Conservation (phyloP, 2,113 vertebrate species). For the Grammatotria lemairii region DNA sequence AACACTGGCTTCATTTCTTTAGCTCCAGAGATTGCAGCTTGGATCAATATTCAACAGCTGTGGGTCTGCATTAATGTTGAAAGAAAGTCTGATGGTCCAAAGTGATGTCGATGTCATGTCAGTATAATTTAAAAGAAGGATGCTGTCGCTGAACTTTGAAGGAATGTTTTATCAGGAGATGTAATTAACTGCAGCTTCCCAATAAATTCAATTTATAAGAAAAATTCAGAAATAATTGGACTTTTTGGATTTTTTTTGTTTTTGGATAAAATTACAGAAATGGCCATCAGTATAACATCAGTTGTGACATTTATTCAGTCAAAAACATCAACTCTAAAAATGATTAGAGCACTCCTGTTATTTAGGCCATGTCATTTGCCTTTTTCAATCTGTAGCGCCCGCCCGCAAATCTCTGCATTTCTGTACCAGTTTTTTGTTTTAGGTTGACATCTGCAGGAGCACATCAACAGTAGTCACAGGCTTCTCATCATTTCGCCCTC, state of each 20-base stretch:
- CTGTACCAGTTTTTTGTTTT: neutral
- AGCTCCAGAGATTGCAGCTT: neutral
- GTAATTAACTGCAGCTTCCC: neutral
- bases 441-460: neutral
- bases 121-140: neutral
- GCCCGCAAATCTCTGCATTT: neutral
- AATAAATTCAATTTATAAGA: neutral
- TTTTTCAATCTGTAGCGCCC: neutral
- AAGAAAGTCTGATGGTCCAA: neutral
- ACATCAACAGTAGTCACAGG: neutral
- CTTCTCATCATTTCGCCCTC: neutral
- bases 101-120: neutral
- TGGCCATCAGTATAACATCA: neutral
- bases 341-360: neutral
- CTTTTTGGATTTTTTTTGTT: neutral
- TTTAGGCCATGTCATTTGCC: neutral
- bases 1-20: neutral
- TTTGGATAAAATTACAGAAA: neutral
- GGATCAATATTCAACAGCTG: neutral
- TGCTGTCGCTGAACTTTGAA: neutral
- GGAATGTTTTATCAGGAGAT: neutral
- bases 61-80: neutral
- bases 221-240: neutral
- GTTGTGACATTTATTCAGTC: neutral
- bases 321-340: neutral